Evolutionary conservation across 2,797 vertebrate species (phyloP).

Genomic region (Catharus ustulatus): DNA sequence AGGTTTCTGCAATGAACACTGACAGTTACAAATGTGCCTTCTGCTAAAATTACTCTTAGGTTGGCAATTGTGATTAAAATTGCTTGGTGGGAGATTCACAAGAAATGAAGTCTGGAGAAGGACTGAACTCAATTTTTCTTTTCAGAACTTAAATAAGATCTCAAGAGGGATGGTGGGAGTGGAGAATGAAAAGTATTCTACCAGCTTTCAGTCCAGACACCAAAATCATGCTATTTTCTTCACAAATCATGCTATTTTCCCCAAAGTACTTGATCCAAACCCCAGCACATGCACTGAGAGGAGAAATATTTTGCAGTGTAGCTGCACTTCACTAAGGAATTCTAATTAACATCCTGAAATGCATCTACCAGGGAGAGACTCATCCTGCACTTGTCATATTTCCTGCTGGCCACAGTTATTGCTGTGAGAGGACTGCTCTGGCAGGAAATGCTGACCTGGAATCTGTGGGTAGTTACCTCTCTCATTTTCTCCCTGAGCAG

Average conservation of each 20-base stretch:
- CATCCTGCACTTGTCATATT: not conserved
- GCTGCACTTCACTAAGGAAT: not conserved
- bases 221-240: not conserved
- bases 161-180: not conserved
- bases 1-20: conserved; percentile 13
- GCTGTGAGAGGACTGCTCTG: not conserved
- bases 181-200: not conserved
- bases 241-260: not conserved
- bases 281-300: rapidly evolving
- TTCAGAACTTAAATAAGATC: not conserved
- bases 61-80: conserved; percentile 29
- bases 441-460: not conserved
- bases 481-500: not conserved
- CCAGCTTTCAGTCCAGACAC: not conserved
- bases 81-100: conserved; percentile 9
- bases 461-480: not conserved
- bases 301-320: not conserved
- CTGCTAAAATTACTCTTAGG: conserved; percentile 26
- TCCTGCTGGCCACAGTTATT: not conserved
- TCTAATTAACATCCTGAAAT: not conserved
- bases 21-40: conserved; percentile 45
- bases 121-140: not conserved
- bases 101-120: conserved; percentile 44
- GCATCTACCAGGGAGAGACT: not conserved
- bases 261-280: not conserved